Evolutionary conservation across 2,888 invertebrate species (phyloP), one percentile per base, ranked within the genome.

Genomic region (Protophormia terraenovae): DNA sequence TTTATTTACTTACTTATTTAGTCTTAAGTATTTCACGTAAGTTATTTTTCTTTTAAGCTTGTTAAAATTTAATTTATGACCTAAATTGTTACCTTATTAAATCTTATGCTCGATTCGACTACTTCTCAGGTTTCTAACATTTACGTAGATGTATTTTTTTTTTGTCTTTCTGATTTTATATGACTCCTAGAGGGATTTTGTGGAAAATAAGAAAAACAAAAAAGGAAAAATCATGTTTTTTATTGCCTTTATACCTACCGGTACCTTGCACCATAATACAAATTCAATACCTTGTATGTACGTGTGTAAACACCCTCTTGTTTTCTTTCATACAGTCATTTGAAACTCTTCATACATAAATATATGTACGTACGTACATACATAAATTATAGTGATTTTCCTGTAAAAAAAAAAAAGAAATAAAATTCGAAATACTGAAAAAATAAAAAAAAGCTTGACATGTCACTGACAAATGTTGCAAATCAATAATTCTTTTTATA

Each of bases 391-490:
- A 62, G 50, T 32, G 50, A 71, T 73, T 77, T 80, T 69, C 10
- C 55, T 71, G 27, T n/a, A 38, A 27, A 45, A 66, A 16, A 27
- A 71, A 58, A 60, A 45, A 66, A 16, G 35, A 71, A 58, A 60
- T 29, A 66, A 72, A 60, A 35, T 19, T 58, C 29, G 24, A 10
- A 58, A 76, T 64, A 72, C 38, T 41, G 14, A n/a, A 60, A 66
- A n/a, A 62, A 35, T 71, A 64, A 72, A 50, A 50, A 55, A 45
- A 77, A 79, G 75, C 64, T 77, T 76, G 66, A 66, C 66, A 50
- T 84, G 83, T 84, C 84, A 83, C 66, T 86, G 76, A 79, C 88
- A 86, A 87, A 88, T 86, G 86, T 86, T 80, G 78, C 84, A 86
- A 87, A 86, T 83, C 87, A 86, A 87, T 87, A 83, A 60, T 75